Conservation (phyloP, 1,140 invertebrate genomes). For the Cotesia glomerata region DNA sequence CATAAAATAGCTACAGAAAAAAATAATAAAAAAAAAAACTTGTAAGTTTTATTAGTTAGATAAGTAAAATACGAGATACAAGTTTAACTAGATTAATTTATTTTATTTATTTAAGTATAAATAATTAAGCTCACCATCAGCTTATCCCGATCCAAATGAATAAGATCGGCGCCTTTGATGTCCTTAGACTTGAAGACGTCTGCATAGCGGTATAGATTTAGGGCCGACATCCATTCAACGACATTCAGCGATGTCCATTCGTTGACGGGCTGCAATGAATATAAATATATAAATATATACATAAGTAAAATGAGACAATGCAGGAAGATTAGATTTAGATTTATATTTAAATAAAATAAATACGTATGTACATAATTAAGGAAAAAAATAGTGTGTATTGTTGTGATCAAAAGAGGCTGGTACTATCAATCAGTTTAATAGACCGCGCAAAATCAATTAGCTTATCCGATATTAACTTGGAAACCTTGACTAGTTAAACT, state of each 20-base stretch:
- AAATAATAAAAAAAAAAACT: not conserved
- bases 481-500: slow-evolving; percentile 10
- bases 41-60: too few species aligned
- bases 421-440: slow-evolving; percentile 8
- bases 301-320: too few species aligned
- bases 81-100: not conserved
- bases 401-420: not conserved
- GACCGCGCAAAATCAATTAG: slow-evolving; percentile 2
- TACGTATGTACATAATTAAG: too few species aligned
- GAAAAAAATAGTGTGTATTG: not conserved
- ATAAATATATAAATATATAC: slow-evolving; percentile 12
- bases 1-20: not conserved
- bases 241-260: slow-evolving; percentile 76
- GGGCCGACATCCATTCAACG: slow-evolving; percentile 77
- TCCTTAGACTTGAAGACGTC: slow-evolving; percentile 77
- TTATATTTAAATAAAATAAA: too few species aligned
- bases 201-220: slow-evolving; percentile 75
- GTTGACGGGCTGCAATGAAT: slow-evolving; percentile 68
- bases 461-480: not conserved
- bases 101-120: slow-evolving; percentile 26
- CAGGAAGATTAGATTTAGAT: too few species aligned
- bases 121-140: slow-evolving; percentile 66
- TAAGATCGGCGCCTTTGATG: slow-evolving; percentile 73
- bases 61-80: too few species aligned
- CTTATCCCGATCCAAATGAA: slow-evolving; percentile 73